Conservation (phyloP, 2,888 invertebrate species). For the Bellardia pandia region DNA sequence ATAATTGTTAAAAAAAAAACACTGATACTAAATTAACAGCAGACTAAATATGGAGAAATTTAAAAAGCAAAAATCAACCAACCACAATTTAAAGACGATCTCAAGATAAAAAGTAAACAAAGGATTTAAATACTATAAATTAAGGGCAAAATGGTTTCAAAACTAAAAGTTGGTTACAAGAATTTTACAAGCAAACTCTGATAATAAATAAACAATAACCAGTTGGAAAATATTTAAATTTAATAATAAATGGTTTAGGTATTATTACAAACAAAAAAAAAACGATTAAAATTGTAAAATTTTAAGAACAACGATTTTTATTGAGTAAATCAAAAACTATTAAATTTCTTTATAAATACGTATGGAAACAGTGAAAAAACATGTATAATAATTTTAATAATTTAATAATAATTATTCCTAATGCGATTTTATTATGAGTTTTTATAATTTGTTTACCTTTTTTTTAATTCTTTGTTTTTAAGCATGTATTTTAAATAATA, state of each 20-base stretch:
- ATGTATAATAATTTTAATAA: neutral
- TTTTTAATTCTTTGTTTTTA: slow-evolving; percentile 17
- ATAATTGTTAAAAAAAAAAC: slow-evolving; percentile 41
- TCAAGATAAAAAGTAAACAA: slow-evolving; percentile 48
- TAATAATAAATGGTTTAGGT: neutral
- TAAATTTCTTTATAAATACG: slow-evolving; percentile 12
- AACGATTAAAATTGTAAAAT: slow-evolving; percentile 30
- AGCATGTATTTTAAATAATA: slow-evolving; percentile 43
- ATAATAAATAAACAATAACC: slow-evolving; percentile 44
- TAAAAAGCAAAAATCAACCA: slow-evolving; percentile 38
- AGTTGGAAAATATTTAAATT: slow-evolving; percentile 17
- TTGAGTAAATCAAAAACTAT: neutral
- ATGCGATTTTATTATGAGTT: slow-evolving; percentile 51
- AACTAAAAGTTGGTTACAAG: slow-evolving; percentile 24
- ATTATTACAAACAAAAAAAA: slow-evolving; percentile 10
- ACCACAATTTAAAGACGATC: slow-evolving; percentile 65
- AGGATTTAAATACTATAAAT: slow-evolving; percentile 26
- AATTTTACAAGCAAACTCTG: slow-evolving; percentile 1
- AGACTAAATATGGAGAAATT: slow-evolving; percentile 57
- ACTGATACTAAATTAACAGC: slow-evolving; percentile 36
- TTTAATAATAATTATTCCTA: slow-evolving; percentile 18
- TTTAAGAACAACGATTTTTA: slow-evolving; percentile 43
- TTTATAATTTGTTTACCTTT: slow-evolving; percentile 31
- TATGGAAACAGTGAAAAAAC: neutral
- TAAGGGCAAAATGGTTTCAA: slow-evolving; percentile 19